Percentiles rank a stretch among this genome's conserved stretches.
phyloP scores from a whole-genome alignment of 2,113 vertebrate genomes.

The Cynocephalus volans region DNA sequence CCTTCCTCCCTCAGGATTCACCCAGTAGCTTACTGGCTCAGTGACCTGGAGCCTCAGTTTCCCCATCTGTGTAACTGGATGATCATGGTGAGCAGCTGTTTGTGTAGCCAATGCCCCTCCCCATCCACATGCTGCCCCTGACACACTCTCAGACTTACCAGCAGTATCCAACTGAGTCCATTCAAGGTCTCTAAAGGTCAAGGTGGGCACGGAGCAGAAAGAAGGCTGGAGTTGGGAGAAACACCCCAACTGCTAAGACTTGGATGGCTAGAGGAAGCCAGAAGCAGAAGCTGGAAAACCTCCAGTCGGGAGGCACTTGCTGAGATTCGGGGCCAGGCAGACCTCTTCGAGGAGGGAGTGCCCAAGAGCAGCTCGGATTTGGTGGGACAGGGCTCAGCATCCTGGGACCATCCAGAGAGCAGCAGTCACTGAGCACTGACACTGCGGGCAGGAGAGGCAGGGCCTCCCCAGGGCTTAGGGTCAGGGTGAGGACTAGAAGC shows the following conservation, averaged over 20 bases:
- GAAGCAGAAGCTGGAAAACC: background rate
- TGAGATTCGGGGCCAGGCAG: background rate
- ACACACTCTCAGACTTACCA: background rate
- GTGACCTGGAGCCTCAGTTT: too few species aligned
- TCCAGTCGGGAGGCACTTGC: too few species aligned
- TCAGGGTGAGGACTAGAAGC: background rate
- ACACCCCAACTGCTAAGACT: background rate
- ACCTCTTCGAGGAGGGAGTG: background rate
- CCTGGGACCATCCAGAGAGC: background rate
- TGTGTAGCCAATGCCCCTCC: fast-evolving
- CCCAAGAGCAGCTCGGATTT: background rate
- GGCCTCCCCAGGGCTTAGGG: background rate
- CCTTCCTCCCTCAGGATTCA: background rate
- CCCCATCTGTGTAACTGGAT: background rate
- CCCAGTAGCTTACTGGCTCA: fast-evolving
- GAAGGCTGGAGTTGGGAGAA: background rate
- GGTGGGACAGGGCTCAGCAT: too few species aligned
- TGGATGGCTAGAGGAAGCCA: background rate
- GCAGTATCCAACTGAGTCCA: background rate
- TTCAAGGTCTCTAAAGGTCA: background rate
- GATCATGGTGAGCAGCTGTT: background rate
- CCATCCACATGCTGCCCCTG: background rate
- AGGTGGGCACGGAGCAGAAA: background rate
- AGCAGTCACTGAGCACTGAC: background rate
- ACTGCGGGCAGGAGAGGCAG: too few species aligned